phyloP scores from a whole-genome alignment of 2,888 invertebrate genomes.

The Drosophila neoperkinsi region DNA sequence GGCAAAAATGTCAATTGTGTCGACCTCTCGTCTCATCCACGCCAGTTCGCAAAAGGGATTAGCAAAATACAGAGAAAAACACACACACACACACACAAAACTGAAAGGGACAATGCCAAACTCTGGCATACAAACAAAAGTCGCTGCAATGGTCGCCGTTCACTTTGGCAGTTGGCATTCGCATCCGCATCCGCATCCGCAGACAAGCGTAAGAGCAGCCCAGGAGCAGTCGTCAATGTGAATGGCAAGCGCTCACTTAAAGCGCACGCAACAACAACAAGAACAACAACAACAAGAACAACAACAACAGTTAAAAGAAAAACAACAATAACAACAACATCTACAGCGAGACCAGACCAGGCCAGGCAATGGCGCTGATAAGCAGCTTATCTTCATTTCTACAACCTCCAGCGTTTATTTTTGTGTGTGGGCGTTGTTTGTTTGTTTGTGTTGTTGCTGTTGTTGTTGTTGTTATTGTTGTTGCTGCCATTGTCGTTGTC shows the following conservation, averaged over 20 bases:
- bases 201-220: constrained; percentile 54
- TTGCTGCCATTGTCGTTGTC: constrained; percentile 46
- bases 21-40: not conserved
- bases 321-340: constrained; percentile 23
- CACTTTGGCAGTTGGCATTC: constrained; percentile 59
- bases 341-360: constrained; percentile 5
- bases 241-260: constrained; percentile 62
- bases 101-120: constrained; percentile 37
- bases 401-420: constrained; percentile 78
- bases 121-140: constrained; percentile 55
- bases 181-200: constrained; percentile 44
- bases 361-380: constrained; percentile 75
- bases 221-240: constrained; percentile 47
- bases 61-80: constrained; percentile 24
- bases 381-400: constrained; percentile 80
- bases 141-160: constrained; percentile 45
- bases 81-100: not conserved
- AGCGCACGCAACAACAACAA: constrained; percentile 47
- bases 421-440: constrained; percentile 58
- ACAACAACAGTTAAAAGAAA: constrained; percentile 5
- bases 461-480: constrained; percentile 26
- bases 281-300: constrained; percentile 8
- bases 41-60: constrained; percentile 25
- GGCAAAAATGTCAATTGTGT: constrained; percentile 62
- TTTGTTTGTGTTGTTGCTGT: constrained; percentile 18